Evolutionary conservation across 2,113 vertebrate genomes (phyloP).

Genomic region (Sarotherodon lohbergeri): DNA sequence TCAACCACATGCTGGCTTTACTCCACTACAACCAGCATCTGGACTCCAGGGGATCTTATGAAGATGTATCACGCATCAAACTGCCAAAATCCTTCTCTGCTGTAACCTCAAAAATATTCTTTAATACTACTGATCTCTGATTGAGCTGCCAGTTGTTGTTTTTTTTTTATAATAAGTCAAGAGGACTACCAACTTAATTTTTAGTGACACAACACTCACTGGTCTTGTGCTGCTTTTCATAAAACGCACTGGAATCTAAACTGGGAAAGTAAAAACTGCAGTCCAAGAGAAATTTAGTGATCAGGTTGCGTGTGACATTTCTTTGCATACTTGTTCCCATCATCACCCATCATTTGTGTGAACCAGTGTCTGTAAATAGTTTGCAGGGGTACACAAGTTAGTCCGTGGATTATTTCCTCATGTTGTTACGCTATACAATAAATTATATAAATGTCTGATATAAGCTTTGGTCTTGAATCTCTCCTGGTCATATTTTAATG

Average conservation of each 20-base stretch:
- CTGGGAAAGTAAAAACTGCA: not conserved
- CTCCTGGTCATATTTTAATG: not conserved
- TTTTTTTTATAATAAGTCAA: not conserved
- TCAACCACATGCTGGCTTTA: not conserved
- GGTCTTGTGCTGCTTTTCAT: not conserved
- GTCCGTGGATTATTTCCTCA: not conserved
- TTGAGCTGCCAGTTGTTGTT: not conserved
- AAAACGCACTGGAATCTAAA: not conserved
- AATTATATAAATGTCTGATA: not conserved
- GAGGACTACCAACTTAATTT: not conserved
- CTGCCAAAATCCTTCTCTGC: not conserved
- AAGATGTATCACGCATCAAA: not conserved
- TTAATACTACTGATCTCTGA: not conserved
- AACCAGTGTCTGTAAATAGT: not conserved
- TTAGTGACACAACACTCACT: not conserved
- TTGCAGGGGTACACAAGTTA: not conserved
- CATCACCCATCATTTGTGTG: not conserved
- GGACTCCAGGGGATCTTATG: not conserved
- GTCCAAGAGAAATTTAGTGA: not conserved
- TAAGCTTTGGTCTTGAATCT: not conserved
- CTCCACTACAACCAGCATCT: not conserved
- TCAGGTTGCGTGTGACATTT: not conserved
- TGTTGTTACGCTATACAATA: not conserved
- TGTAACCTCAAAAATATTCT: not conserved
- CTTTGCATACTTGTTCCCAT: not conserved